Conservation (phyloP, 2,888 invertebrate genomes). For the Nomada ferruginata region DNA sequence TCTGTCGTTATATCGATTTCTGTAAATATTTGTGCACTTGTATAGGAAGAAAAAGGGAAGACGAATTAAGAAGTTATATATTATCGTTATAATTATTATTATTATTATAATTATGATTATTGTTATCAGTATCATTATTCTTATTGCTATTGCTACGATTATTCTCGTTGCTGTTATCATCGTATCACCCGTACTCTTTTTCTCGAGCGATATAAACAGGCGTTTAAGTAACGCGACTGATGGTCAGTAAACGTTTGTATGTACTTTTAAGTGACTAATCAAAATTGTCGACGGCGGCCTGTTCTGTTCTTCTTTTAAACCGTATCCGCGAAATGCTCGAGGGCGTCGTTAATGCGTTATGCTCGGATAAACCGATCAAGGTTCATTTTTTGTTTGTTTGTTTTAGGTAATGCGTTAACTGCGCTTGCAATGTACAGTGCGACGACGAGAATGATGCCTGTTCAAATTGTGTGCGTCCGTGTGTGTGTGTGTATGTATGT, state of each 20-base stretch:
- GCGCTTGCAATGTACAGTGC: slow-evolving; percentile 8
- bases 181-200: slow-evolving; percentile 48
- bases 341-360: slow-evolving; percentile 7
- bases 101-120: slow-evolving; percentile 46
- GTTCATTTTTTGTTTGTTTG: neutral
- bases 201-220: slow-evolving; percentile 21
- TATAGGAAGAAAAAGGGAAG: slow-evolving; percentile 74
- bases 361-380: neutral
- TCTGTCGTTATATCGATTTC: slow-evolving; percentile 79
- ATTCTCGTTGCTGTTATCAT: slow-evolving; percentile 50
- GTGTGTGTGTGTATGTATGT: neutral
- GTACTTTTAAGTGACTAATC: slow-evolving; percentile 17
- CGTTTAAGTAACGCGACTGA: slow-evolving; percentile 11
- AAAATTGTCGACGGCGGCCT: slow-evolving; percentile 5
- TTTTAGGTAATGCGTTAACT: slow-evolving; percentile 2
- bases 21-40: slow-evolving; percentile 84
- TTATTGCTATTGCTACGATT: slow-evolving; percentile 46
- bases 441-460: slow-evolving; percentile 2
- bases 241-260: slow-evolving; percentile 35
- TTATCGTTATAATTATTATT: slow-evolving; percentile 54
- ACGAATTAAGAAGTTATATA: slow-evolving; percentile 49
- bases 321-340: slow-evolving; percentile 6
- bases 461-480: neutral
- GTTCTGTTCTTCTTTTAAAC: neutral
- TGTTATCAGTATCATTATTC: slow-evolving; percentile 15